Evolutionary conservation across 2,888 invertebrate genomes (phyloP).

Genomic region (Gerris lacustris): DNA sequence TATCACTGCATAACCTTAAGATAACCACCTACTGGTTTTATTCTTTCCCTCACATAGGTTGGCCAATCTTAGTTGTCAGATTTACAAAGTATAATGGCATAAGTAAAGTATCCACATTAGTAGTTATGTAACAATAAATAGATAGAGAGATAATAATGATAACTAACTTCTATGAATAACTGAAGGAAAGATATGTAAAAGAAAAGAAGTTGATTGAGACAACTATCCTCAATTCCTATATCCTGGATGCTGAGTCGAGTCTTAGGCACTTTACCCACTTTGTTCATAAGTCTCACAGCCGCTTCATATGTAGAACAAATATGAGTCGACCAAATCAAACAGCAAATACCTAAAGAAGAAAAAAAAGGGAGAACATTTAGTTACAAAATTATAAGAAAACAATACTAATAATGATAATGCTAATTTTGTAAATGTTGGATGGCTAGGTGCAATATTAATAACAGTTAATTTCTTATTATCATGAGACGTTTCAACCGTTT

Average conservation of each 20-base stretch:
- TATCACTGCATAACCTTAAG: too few species aligned
- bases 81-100: too few species aligned
- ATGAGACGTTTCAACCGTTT: neutral
- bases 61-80: too few species aligned
- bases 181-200: constrained; percentile 35
- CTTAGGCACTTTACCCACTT: constrained; percentile 71
- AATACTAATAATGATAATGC: too few species aligned
- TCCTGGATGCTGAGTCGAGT: constrained; percentile 70
- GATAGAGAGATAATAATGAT: too few species aligned
- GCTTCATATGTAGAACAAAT: constrained; percentile 68
- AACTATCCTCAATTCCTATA: constrained; percentile 50
- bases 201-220: constrained; percentile 37
- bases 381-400: too few species aligned
- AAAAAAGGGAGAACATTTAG: too few species aligned
- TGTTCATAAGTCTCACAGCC: constrained; percentile 61
- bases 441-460: neutral
- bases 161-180: constrained; percentile 45
- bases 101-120: too few species aligned
- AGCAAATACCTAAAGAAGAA: constrained; percentile 52
- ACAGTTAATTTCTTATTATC: neutral
- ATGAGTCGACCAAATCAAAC: constrained; percentile 79
- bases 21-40: too few species aligned
- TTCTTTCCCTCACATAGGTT: too few species aligned
- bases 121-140: too few species aligned
- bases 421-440: neutral